Evolutionary conservation across 2,113 vertebrate species (phyloP).

Genomic region (Holacanthus passer): DNA sequence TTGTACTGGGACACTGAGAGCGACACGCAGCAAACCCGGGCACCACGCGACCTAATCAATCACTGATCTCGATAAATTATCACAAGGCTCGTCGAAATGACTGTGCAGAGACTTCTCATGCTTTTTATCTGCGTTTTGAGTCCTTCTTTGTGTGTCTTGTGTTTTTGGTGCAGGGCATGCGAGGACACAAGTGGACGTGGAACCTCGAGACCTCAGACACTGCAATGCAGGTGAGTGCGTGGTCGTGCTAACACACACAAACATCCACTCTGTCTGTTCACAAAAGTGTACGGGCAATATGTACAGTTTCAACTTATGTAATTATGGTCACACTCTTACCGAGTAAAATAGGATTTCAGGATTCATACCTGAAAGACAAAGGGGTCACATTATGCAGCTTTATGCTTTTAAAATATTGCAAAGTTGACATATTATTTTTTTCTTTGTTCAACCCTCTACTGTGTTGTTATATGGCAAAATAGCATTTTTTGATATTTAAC

Average conservation of each 20-base stretch:
- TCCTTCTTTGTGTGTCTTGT: not conserved
- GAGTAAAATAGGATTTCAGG: not conserved
- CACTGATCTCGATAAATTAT: slow-evolving; percentile 27
- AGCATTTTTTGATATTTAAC: too few relatives aligned
- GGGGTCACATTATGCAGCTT: not conserved
- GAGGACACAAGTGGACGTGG: slow-evolving; percentile 3
- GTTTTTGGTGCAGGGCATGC: slow-evolving; percentile 31
- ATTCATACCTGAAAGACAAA: not conserved
- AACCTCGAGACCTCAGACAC: not conserved
- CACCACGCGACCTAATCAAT: slow-evolving; percentile 37
- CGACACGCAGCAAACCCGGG: not conserved
- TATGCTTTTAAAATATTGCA: not conserved
- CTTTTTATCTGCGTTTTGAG: slow-evolving; percentile 20
- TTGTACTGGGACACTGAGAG: slow-evolving; percentile 40
- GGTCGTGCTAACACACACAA: not conserved
- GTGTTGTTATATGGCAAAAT: too few relatives aligned
- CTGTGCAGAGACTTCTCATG: not conserved
- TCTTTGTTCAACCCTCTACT: too few relatives aligned
- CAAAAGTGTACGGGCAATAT: not conserved
- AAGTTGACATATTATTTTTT: not conserved
- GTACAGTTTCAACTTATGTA: not conserved
- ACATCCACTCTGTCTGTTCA: not conserved
- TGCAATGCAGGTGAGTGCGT: slow-evolving; percentile 46
- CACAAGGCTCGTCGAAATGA: slow-evolving; percentile 15
- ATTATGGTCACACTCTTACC: not conserved